Evolutionary conservation across 2,113 vertebrate genomes (phyloP), one percentile per base, ranked within the genome.

Genomic region (Odontophorus gujanensis): DNA sequence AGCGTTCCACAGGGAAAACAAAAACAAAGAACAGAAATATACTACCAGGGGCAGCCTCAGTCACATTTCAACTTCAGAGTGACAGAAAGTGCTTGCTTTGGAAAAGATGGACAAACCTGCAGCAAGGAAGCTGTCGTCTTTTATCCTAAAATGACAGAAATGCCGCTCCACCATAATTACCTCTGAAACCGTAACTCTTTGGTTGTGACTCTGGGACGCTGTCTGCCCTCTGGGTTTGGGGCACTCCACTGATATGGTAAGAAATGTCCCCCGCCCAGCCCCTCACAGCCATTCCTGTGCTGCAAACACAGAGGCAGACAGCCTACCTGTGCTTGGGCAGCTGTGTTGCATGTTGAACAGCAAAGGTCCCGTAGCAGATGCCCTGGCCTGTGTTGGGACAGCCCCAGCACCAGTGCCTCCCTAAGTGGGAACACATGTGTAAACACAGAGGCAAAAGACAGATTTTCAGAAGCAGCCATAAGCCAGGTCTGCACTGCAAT

Each of bases 321-420:
- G 58, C 32, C 28, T 16, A 25, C 9, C 19, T 7, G 2, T 1
- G 28, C 34, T 59, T 22, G 32, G 4, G n/a, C 34, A n/a, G 13
- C 1, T 34, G 42, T 8, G 30, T 58, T 26, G 13, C 42, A 12
- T 2, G 18, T 13, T 26, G 43, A 0, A 0, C 34, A 58, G 50
- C 65, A 43, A 81, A 83, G 34, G 28, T 42, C 67, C 62, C 17
- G 11, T 5, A 30, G 45, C 34, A 48, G 59, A 58, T 11, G 87
- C 55, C 81, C 34, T 11, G 11, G 32, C 15, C 47, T 36, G 1
- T 22, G 42, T 61, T n/a, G 36, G 10, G 48, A 69, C 2, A 79
- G 57, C 5, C 11, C 51, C 28, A 48, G 57, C 3, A 20, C 32
- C 50, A 3, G 38, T 47, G 48, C 26, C 45, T 45, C 45, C 53